Percentiles rank a stretch among this genome's conserved stretches.
Conservation (phyloP, 2,888 invertebrate species). For the Pseudolycoriella hygida region DNA sequence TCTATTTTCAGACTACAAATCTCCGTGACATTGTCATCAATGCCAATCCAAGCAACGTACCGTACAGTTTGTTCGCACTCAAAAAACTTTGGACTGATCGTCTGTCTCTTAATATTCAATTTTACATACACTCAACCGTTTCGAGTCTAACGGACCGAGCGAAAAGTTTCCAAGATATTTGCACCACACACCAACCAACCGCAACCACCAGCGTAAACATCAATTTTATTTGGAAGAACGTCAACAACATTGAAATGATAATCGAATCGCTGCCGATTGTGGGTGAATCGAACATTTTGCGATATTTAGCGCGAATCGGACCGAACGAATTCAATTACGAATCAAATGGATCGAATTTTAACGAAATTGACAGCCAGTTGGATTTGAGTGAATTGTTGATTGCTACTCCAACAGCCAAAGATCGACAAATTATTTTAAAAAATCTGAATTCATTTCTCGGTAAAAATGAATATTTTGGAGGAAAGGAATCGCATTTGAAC, state of each 20-base stretch:
- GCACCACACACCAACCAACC: conserved; percentile 12
- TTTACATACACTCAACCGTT: conserved; percentile 41
- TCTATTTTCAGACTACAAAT: neutral
- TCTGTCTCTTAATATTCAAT: conserved; percentile 32
- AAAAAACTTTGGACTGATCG: conserved; percentile 37
- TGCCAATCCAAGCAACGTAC: conserved; percentile 43
- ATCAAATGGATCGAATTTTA: no score
- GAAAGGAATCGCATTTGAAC: no score
- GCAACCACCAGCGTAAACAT: conserved; percentile 30
- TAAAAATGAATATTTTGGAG: no score
- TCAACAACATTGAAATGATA: conserved; percentile 35
- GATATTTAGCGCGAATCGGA: conserved; percentile 42
- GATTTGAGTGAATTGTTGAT: no score
- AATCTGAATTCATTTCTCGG: no score
- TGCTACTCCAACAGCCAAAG: no score
- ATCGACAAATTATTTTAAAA: no score
- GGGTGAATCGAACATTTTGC: conserved; percentile 52
- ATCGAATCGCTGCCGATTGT: conserved; percentile 37
- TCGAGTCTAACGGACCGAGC: conserved; percentile 28
- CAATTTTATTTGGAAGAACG: conserved; percentile 52
- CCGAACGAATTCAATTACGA: conserved; percentile 32
- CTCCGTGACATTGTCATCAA: conserved; percentile 32
- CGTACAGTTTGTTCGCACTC: conserved; percentile 43
- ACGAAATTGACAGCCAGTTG: no score
- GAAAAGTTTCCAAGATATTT: conserved; percentile 22